Evolutionary conservation across 2,113 vertebrate species (phyloP), one percentile per base, ranked within the genome.

Genomic region (Suncus etruscus): DNA sequence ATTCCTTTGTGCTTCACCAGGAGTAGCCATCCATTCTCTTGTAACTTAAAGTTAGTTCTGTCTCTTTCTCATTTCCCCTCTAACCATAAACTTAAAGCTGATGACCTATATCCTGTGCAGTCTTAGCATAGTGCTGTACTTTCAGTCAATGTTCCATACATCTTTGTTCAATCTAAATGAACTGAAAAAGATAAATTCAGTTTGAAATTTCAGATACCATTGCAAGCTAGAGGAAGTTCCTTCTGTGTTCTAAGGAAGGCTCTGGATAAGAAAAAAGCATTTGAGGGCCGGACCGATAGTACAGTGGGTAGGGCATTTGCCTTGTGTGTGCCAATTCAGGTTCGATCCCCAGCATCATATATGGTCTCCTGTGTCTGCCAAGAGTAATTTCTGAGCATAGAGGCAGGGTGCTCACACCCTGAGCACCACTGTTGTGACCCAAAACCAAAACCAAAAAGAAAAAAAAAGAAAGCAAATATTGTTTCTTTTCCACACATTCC

Each of bases 191-290:
- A 83, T 83, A 66, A 80, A 76, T 83, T 63, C 32, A 86, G 27
- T 65, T 87, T 76, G 54, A 86, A 95, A 77, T 76, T 83, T 85
- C 31, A 73, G 61, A 93, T 78, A 82, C 85, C 61, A 27, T n/a
- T 48, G 14, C 6, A 90, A 51, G 29, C 74, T 80, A 48, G 7
- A 69, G 32, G 63, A 54, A 89, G 4, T 20, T 92, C 22, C 1
- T 0, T 70, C 25, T 77, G 68, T 90, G 66, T 83, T 27, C 75
- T 45, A 74, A 90, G 24, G 70, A 32, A 91, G 47, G 27, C 14
- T 83, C 47, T 91, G 82, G n/a, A 80, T 93, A 86, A 39, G 39
- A 39, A 39, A 39, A 39, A 39, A 39, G 39, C 39, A 39, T 39
- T 39, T 39, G 39, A 5, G 39, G 39, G 39, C 39, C 39, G 5